These are phyloP conservation scores for Neria commutata DNA, from an alignment of 2,888 invertebrate species.

Conservation along the genomic window DNA sequence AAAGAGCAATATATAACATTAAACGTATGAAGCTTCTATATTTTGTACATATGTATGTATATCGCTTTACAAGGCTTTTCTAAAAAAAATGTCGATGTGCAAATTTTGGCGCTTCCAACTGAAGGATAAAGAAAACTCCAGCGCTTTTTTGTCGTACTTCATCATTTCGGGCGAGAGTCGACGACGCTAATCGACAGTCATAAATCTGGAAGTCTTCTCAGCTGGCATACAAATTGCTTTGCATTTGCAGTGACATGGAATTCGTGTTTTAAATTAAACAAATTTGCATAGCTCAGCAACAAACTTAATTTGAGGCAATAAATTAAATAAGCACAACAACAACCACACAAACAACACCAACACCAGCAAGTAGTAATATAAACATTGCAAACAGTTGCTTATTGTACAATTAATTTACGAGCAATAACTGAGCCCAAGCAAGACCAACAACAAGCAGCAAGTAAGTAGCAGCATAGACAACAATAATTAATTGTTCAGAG, in stretches of 20 bases:
- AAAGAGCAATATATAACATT: too few species aligned
- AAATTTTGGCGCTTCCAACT: too few species aligned
- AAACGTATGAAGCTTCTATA: too few species aligned
- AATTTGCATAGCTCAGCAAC: slow-evolving; percentile 17
- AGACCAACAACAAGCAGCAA: neutral
- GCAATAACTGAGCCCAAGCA: slow-evolving; percentile 3
- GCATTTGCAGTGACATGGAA: neutral
- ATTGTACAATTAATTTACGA: slow-evolving; percentile 12
- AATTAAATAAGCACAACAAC: slow-evolving; percentile 9
- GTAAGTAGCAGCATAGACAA: too few species aligned
- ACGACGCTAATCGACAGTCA: too few species aligned
- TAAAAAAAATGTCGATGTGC: too few species aligned
- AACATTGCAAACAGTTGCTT: neutral
- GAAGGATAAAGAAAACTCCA: too few species aligned
- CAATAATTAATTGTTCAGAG: neutral
- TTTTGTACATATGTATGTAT: too few species aligned
- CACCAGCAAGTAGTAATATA: neutral
- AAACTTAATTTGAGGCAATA: slow-evolving; percentile 11
- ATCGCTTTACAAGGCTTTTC: too few species aligned
- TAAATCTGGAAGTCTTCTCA: too few species aligned
- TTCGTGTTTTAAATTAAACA: slow-evolving; percentile 9
- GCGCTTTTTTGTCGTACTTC: too few species aligned
- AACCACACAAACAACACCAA: neutral
- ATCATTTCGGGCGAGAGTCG: too few species aligned
- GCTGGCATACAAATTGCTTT: neutral